Base-by-base conservation (phyloP, 2,888 invertebrate species). In the Stenchaetothrips biformis region DNA sequence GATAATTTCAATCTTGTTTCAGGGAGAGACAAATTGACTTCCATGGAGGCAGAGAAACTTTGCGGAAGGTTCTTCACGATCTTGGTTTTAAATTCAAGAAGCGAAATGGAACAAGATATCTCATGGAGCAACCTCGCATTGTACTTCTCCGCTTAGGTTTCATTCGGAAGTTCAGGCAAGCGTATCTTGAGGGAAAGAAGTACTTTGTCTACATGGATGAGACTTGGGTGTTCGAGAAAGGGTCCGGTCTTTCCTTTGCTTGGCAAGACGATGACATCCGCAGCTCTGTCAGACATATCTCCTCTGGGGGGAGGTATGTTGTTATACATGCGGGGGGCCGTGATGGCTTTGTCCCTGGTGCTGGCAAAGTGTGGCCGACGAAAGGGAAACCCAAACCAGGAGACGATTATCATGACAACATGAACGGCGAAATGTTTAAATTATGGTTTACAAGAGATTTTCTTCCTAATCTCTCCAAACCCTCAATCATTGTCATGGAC, bases 391-490 rank as follows among this genome's bases (percentile, higher is more conserved):
- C 80, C 8, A 53, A 49, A 77, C 49, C 67, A 48, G 77, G 62
- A 21, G 78, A 48, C 3, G 81, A 81, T 74, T 79, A 79, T 48
- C 81, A 81, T 48, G 78, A 79, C 8, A 79, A 81, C 62, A 80
- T 80, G 81, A 27, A 80, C 21, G 59, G 79, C 11, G 78, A 48
- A 7, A n/a, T 48, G 37, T 81, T 80, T 59, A 27, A 78, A 49
- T 27, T 59, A 48, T 81, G 80, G 81, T 81, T 81, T 53, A 27
- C 48, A 9, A 48, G 79, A 7, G 37, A 78, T 21, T 78, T 80
- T 8, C 21, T 80, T 18, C 80, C 62, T 18, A 21, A 78, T 16
- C 77, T 67, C 7, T 6, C 9, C 1, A 25, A 37, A 11, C 74
- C 37, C 21, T 62, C 80, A 7, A 48, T 74, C 1, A 81, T 80